These are phyloP conservation scores for Tethya wilhelma DNA, from an alignment of 37 sponge, comb jelly and placozoan genomes.

Conservation along the genomic window DNA sequence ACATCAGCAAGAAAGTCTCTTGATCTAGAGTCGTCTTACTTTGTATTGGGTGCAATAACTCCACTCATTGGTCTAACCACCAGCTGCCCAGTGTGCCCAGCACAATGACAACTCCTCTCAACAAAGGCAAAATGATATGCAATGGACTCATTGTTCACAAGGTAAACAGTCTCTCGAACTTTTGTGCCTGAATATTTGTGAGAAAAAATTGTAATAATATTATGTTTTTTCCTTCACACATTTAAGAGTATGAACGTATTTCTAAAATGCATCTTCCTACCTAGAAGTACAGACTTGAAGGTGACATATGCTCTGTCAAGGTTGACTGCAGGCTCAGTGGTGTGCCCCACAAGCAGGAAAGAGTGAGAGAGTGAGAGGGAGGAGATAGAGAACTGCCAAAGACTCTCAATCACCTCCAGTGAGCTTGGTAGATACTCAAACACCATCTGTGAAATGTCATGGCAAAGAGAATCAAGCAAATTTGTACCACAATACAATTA, in stretches of 20 bases:
- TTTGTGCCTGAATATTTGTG: constrained; percentile 25
- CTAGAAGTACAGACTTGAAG: constrained; percentile 81
- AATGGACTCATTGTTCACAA: constrained; percentile 85
- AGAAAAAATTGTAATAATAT: no score
- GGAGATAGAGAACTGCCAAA: constrained; percentile 97
- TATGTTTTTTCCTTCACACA: no score
- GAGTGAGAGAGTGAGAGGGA: constrained; percentile 68
- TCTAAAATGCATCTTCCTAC: no score
- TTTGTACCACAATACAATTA: neutral
- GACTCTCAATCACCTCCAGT: constrained; percentile 70
- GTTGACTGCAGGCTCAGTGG: constrained; percentile 83
- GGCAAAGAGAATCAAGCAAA: neutral
- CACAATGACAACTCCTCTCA: constrained; percentile 75
- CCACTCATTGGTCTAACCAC: constrained; percentile 83
- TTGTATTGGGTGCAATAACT: constrained; percentile 67
- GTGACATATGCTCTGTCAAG: constrained; percentile 88
- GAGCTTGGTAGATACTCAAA: constrained; percentile 85
- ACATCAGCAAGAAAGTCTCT: neutral
- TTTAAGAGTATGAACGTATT: no score
- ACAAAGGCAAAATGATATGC: constrained; percentile 74
- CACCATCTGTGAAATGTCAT: constrained; percentile 53
- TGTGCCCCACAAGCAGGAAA: constrained; percentile 88
- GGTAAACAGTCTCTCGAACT: constrained; percentile 79
- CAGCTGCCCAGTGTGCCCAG: constrained; percentile 66
- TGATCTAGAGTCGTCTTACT: constrained; percentile 24